Evolutionary conservation across 2,888 invertebrate genomes (phyloP).

Genomic region (Cosmopolites sordidus): DNA sequence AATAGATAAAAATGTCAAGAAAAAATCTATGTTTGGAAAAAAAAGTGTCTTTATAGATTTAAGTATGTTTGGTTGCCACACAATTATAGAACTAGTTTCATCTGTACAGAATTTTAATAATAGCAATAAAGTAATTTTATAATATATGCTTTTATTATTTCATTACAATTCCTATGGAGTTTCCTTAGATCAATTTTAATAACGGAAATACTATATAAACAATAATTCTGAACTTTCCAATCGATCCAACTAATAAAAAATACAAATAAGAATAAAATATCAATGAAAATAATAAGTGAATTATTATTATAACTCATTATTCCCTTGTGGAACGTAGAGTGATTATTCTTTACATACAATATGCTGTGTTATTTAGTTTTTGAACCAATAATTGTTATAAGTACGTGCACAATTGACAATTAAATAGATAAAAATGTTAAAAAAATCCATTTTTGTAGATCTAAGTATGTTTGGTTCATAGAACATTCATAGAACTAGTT

Average conservation of each 20-base stretch:
- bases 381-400: not conserved
- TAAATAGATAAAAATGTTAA: not conserved
- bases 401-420: not conserved
- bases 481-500: conserved; percentile 12
- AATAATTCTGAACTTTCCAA: too few species aligned
- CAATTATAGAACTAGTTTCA: conserved; percentile 16
- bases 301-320: too few species aligned
- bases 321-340: too few species aligned
- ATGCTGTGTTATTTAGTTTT: not conserved
- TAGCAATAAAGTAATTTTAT: conserved; percentile 22
- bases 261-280: too few species aligned
- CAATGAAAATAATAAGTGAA: too few species aligned
- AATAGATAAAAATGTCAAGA: too few species aligned
- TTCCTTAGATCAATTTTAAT: too few species aligned
- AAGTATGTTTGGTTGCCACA: conserved; percentile 20
- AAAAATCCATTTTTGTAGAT: not conserved
- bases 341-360: too few species aligned
- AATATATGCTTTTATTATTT: not conserved
- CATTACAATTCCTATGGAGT: too few species aligned
- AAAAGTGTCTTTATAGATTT: not conserved
- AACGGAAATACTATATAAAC: too few species aligned
- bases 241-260: too few species aligned
- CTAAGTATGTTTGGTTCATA: conserved; percentile 19
- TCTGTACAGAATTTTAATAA: conserved; percentile 17
- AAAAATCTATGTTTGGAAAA: not conserved